Percentiles rank a stretch among this genome's conserved stretches.
These are phyloP conservation scores for Stenodema calcarata DNA, from an alignment of 2,888 invertebrate species.

Conservation along the genomic window DNA sequence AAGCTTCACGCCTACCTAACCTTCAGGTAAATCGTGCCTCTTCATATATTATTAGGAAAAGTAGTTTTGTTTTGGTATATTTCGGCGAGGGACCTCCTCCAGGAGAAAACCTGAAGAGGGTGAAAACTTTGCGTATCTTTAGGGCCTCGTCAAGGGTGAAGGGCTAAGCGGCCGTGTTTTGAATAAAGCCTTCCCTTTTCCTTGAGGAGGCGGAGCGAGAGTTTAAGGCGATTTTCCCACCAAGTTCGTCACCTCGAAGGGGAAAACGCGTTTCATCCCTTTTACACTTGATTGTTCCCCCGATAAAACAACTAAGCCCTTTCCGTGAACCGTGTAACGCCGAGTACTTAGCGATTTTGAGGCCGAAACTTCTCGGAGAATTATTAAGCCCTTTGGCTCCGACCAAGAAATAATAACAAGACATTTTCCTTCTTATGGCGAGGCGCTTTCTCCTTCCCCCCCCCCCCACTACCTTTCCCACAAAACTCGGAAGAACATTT, in stretches of 20 bases:
- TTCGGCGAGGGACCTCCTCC: not conserved
- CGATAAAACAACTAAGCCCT: constrained; percentile 48
- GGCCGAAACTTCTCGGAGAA: constrained; percentile 1
- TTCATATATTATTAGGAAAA: constrained; percentile 51
- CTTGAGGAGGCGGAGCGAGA: not conserved
- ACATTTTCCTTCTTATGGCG: not conserved
- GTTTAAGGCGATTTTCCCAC: constrained; percentile 49
- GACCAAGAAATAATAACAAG: constrained; percentile 2
- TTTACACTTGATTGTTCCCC: constrained; percentile 49
- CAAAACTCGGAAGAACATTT: too few relatives aligned
- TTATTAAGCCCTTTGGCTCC: constrained; percentile 7
- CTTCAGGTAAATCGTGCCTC: constrained; percentile 40
- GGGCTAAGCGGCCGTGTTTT: constrained; percentile 18
- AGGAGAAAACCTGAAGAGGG: not conserved
- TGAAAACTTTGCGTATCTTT: not conserved
- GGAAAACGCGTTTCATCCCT: constrained; percentile 45
- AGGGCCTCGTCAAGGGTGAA: not conserved
- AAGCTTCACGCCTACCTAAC: constrained; percentile 48
- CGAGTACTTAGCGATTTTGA: constrained; percentile 13
- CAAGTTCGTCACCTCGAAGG: constrained; percentile 46
- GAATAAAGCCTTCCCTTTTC: constrained; percentile 32
- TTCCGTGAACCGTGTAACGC: constrained; percentile 46
- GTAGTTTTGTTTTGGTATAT: constrained; percentile 51
- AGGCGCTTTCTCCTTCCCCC: not conserved
- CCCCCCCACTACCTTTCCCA: not conserved